Conservation (phyloP, 2,888 invertebrate genomes). For the Chelonus formosanus region DNA sequence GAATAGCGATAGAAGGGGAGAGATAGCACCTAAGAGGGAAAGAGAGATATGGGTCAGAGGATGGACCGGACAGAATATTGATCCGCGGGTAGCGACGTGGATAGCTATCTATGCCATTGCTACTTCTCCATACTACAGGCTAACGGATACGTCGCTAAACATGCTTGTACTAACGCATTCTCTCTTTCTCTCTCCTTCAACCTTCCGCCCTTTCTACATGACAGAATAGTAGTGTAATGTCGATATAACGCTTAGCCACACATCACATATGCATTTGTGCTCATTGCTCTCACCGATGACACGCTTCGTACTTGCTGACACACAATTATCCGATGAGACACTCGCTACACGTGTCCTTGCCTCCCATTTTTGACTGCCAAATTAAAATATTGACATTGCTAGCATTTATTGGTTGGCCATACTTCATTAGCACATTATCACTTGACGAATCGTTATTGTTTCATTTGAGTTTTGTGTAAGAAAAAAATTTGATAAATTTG, state of each 20-base stretch:
- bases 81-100: conserved; percentile 51
- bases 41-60: conserved; percentile 61
- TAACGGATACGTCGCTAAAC: conserved; percentile 22
- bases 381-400: not conserved
- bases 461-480: no score
- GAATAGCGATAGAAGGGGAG: conserved; percentile 19
- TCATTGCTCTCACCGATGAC: conserved; percentile 9
- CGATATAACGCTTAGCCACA: conserved; percentile 1
- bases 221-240: not conserved
- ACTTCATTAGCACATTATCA: no score
- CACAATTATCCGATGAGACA: conserved; percentile 23
- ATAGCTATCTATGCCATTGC: conserved; percentile 2
- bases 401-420: no score
- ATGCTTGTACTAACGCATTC: conserved; percentile 8
- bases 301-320: conserved; percentile 25
- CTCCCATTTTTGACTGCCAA: conserved; percentile 12
- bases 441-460: no score
- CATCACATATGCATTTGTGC: conserved; percentile 2
- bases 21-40: conserved; percentile 29
- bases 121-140: conserved; percentile 4
- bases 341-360: conserved; percentile 10
- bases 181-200: conserved; percentile 5
- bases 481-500: no score
- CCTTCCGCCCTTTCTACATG: not conserved
- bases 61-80: conserved; percentile 64